Conservation (phyloP, 2,888 invertebrate genomes). For the Uloborus plumipes region DNA sequence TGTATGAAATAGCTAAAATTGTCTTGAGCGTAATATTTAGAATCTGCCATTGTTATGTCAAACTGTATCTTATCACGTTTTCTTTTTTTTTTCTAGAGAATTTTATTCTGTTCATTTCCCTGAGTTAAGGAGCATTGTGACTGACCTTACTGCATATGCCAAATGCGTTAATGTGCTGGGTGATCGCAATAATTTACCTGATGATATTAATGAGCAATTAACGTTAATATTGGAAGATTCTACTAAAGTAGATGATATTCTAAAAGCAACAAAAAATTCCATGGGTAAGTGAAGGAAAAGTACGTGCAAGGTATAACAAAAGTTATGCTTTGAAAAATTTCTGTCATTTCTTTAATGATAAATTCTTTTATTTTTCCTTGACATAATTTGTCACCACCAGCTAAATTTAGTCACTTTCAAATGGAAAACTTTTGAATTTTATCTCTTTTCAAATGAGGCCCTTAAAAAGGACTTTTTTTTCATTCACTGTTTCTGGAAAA, state of each 20-base stretch:
- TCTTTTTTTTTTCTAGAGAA: constrained; percentile 76
- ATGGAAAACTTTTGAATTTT: neutral
- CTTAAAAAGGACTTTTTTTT: no score
- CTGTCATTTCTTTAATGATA: no score
- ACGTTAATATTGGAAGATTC: constrained; percentile 89
- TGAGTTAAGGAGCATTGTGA: constrained; percentile 96
- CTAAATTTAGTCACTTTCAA: neutral
- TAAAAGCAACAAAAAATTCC: constrained; percentile 94
- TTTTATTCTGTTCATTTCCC: constrained; percentile 99
- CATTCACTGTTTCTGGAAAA: no score
- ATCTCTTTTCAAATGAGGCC: neutral
- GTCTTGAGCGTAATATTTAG: no score
- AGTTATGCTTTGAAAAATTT: no score
- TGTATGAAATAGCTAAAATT: no score
- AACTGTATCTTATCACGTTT: neutral
- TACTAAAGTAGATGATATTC: constrained; percentile 89
- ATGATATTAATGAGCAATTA: constrained; percentile 78
- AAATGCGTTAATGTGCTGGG: constrained; percentile 81
- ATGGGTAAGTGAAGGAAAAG: constrained; percentile 80
- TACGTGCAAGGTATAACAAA: no score
- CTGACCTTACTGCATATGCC: constrained; percentile 93
- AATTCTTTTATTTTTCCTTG: no score
- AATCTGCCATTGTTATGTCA: no score
- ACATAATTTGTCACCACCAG: neutral
- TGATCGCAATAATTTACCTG: constrained; percentile 85